Evolutionary conservation across 2,113 vertebrate genomes (phyloP), one percentile per base, ranked within the genome.

Genomic region (Nicator chloris): DNA sequence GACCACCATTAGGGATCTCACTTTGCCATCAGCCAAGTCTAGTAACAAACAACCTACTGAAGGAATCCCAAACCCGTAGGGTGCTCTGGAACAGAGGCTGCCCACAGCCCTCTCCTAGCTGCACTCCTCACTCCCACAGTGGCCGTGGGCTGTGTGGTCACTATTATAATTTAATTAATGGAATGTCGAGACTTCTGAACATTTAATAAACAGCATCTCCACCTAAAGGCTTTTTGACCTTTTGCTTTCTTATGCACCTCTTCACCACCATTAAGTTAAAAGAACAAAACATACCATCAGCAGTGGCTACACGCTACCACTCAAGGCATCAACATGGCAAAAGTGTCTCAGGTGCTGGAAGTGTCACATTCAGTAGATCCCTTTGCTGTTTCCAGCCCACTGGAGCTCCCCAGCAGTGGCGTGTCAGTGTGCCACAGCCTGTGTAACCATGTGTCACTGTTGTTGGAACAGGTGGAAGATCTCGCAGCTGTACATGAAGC

Each of bases 401-500:
- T 91, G 86, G 44, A 69, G 40, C 42, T 85, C 59, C 87, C 37
- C 33, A 44, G 24, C 11, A 65, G 54, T 23, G 42, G 39, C 17
- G 53, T 50, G 30, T 68, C 31, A 23, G 33, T 16, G 9, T 61
- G 64, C n/a, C 19, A 26, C 45, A 79, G n/a, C 24, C 20, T 51
- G 23, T 37, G 86, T 90, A 61, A 89, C 44, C 23, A 3, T 26
- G 40, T 7, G 15, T 45, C 42, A 0, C 61, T 96, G 63, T 76
- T 13, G 0, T 88, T 69, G 93, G 40, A 84, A 90, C 97, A 99
- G 99, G 98, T 99, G 57, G 98, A 99, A 92, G 98, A 99, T 66
- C 98, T 99, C 97, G 98, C 94, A 37, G 96, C 98, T 82, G 98
- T 86, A 73, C 99, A 99, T 3, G 98, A 99, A 90, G 91, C 97